Base-by-base conservation (phyloP, 2,113 vertebrate species). In the Phyllopteryx taeniolatus region DNA sequence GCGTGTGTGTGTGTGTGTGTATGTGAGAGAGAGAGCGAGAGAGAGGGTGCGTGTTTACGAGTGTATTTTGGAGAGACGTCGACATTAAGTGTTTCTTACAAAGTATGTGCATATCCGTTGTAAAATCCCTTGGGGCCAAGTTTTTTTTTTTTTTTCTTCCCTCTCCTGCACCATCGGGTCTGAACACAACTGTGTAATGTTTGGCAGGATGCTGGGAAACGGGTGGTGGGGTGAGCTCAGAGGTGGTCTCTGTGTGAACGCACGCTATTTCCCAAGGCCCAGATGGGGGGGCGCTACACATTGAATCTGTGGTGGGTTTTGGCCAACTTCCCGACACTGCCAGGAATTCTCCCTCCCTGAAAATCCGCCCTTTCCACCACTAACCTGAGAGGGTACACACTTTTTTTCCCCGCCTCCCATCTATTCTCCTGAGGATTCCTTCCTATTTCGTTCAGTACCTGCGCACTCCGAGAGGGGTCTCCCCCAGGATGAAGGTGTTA, bases 401-500 rank as follows among this genome's bases (percentile, higher is more conserved):
- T 27, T 15, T 46, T n/a, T 43, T 67, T 5, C 39, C 51, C 13
- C 31, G 17, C 22, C 5, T 19, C 66, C 19, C 2, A 5, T 0
- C 31, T 72, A n/a, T 43, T 64, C 49, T 20, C 19, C 2, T 14
- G 44, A 12, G 9, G 17, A 63, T 35, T 67, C 51, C 44, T 75
- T 49, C 17, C 31, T 53, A 9, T 42, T 67, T 8, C 22, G 15
- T 10, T 60, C 19, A 35, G 19, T 87, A 98, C 96, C 93, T 96
- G 85, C 94, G 53, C 59, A 96, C 88, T 68, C 67, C 86, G 77
- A 85, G 87, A 0, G 96, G 96, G 13, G 96, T 96, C 79, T 93
- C 90, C 83, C 96, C 96, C 56, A 96, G 69, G 68, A 96, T 89
- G 84, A 96, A 86, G 8, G 92, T 95, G 61, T 85, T 77, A 73